Evolutionary conservation across 2,113 vertebrate species (phyloP).

Genomic region (cattle (Bos taurus)): ARS-UCD2.0 NC_037335.1:45105001-45105500

Average conservation of each 20-base stretch:
- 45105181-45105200: neutral
- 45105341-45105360: neutral
- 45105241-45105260: neutral
- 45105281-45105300: neutral
- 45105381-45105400: neutral
- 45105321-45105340: neutral
- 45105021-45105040: neutral
- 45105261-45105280: neutral
- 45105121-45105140: neutral
- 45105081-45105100: neutral
- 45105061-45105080: neutral
- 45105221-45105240: neutral
- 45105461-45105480: neutral
- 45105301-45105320: neutral
- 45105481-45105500: neutral
- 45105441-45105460: neutral
- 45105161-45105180: neutral
- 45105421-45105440: neutral
- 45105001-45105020: neutral
- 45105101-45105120: neutral
- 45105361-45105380: neutral
- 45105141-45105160: neutral
- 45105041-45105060: neutral
- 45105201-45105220: neutral
- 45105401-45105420: neutral